These are phyloP conservation scores for Sarcophaga peregrina DNA, from an alignment of 1,140 invertebrate genomes.

Conservation along the genomic window DNA sequence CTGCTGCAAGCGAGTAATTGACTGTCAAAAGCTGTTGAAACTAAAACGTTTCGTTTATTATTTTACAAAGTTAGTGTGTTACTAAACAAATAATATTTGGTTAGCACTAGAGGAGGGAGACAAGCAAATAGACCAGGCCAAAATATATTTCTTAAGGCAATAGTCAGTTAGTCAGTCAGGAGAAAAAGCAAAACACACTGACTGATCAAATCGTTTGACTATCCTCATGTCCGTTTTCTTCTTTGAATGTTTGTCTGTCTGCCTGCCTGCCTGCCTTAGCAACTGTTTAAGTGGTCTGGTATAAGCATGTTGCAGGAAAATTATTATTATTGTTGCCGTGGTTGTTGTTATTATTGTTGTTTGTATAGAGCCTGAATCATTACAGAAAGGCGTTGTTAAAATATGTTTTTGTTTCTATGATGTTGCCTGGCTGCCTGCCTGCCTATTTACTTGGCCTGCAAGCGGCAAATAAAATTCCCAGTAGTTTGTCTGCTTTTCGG, in stretches of 20 bases:
- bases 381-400: slow-evolving; percentile 23
- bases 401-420: neutral
- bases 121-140: neutral
- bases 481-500: slow-evolving; percentile 14
- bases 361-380: slow-evolving; percentile 23
- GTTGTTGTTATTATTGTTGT: neutral
- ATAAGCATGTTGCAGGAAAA: neutral
- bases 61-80: slow-evolving; percentile 31
- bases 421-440: slow-evolving; percentile 25
- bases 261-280: neutral
- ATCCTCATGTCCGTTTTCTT: neutral
- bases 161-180: neutral
- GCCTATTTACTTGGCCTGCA: neutral
- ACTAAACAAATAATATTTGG: neutral
- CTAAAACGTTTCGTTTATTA: neutral
- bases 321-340: neutral
- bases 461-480: neutral
- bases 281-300: neutral
- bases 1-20: neutral
- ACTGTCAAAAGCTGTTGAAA: neutral
- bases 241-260: neutral
- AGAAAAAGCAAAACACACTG: neutral
- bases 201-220: slow-evolving; percentile 24
- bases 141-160: neutral
- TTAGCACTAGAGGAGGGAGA: too few species aligned